Conservation (phyloP, 2,113 vertebrate species). For the Muscicapa adusta region DNA sequence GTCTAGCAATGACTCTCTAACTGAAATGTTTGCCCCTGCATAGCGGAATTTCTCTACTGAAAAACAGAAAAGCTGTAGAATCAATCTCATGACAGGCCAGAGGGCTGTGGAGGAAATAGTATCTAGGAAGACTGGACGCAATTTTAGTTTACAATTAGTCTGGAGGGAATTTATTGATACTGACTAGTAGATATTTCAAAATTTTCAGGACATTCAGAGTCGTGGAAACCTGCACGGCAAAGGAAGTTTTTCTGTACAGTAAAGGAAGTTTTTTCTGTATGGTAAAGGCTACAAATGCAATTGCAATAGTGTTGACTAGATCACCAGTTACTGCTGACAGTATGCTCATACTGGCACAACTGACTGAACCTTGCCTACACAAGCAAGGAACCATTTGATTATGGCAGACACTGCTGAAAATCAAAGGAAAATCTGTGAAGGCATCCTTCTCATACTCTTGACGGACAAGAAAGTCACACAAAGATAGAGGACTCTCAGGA, state of each 20-base stretch:
- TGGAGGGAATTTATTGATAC: not conserved
- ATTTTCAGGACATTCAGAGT: not conserved
- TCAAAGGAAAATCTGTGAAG: not conserved
- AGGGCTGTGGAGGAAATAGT: not conserved
- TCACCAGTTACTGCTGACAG: not conserved
- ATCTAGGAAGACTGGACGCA: not conserved
- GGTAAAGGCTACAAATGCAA: not conserved
- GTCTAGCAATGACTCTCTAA: not conserved
- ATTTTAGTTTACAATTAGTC: not conserved
- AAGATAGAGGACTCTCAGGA: not conserved
- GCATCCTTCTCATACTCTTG: not conserved
- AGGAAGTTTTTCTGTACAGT: not conserved
- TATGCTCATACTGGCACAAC: not conserved
- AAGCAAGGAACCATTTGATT: not conserved
- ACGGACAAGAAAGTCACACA: not conserved
- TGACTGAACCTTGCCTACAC: not conserved
- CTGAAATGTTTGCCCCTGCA: not conserved
- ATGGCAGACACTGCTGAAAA: not conserved
- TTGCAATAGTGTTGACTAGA: not conserved
- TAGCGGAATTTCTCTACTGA: not conserved
- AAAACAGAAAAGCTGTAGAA: not conserved
- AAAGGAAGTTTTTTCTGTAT: not conserved
- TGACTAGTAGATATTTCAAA: not conserved
- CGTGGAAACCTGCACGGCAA: not conserved
- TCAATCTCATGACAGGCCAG: not conserved